These are phyloP conservation scores for Callithrix jacchus DNA, from an alignment of 2,113 vertebrate genomes.

Conservation along the genomic window DNA sequence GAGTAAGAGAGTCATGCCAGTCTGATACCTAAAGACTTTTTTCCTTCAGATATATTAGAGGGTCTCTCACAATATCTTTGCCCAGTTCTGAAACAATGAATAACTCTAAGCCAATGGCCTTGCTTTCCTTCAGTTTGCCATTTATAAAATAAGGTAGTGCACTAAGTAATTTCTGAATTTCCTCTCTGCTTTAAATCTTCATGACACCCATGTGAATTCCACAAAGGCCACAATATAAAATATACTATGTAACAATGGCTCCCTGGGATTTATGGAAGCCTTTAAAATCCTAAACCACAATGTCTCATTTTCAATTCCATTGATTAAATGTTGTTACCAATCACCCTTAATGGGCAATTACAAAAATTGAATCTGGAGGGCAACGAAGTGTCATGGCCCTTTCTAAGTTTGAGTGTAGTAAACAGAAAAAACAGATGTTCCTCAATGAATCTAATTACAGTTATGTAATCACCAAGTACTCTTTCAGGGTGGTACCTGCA, in stretches of 20 bases:
- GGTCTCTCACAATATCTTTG: not conserved
- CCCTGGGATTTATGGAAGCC: not conserved
- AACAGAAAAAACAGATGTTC: not conserved
- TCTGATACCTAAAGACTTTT: not conserved
- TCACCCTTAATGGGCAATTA: constrained; percentile 30
- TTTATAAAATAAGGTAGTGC: not conserved
- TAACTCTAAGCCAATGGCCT: not conserved
- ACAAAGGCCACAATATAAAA: not conserved
- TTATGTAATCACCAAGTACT: not conserved
- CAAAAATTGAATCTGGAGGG: not conserved
- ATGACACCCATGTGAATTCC: not conserved
- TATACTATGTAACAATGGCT: not conserved
- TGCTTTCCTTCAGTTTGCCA: not conserved
- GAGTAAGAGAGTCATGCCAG: not conserved
- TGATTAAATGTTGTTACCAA: constrained; percentile 30
- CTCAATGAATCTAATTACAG: not conserved
- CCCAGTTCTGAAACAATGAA: not conserved
- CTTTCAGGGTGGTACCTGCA: not conserved
- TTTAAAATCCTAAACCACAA: constrained; percentile 34
- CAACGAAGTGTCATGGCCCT: not conserved
- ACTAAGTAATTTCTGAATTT: constrained; percentile 7
- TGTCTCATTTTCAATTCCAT: constrained; percentile 33
- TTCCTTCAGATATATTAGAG: not conserved
- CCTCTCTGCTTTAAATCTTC: not conserved
- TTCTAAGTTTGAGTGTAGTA: not conserved